These are phyloP conservation scores for Turnix velox DNA, from an alignment of 2,113 vertebrate species.

Conservation along the genomic window DNA sequence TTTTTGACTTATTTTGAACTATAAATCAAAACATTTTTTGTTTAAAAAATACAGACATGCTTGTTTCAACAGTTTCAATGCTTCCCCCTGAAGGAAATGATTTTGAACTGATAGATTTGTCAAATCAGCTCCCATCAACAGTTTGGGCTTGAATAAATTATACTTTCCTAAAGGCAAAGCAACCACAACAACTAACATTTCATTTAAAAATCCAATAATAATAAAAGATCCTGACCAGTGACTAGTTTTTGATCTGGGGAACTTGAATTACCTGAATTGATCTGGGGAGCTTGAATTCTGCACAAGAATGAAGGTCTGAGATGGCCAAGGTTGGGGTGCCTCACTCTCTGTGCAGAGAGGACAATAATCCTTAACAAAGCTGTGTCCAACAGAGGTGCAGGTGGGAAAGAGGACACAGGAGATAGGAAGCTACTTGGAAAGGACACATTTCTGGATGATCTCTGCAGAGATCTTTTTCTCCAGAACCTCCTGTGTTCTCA, in stretches of 20 bases:
- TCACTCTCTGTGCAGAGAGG: not conserved
- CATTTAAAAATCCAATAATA: not conserved
- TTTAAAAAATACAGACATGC: not conserved
- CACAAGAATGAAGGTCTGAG: not conserved
- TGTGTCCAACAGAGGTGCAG: not conserved
- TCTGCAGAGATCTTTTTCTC: not conserved
- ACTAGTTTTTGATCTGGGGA: not conserved
- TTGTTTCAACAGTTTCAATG: not conserved
- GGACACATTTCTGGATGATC: not conserved
- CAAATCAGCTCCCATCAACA: not conserved
- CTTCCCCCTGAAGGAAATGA: not conserved
- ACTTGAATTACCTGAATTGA: not conserved
- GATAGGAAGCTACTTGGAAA: not conserved
- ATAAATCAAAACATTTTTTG: not conserved
- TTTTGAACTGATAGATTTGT: not conserved
- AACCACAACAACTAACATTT: not conserved
- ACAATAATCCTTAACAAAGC: not conserved
- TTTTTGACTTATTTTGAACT: not conserved
- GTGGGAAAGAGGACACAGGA: not conserved
- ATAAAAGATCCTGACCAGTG: too few species aligned
- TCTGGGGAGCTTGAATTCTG: not conserved
- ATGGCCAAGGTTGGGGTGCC: not conserved
- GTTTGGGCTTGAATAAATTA: not conserved
- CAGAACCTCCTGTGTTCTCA: not conserved
- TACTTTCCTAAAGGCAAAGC: not conserved